A percentile compares a stretch with the other conserved stretches of the same genome.
phyloP scores from a whole-genome alignment of 2,113 vertebrate genomes.

The Cyprinus carpio region DNA sequence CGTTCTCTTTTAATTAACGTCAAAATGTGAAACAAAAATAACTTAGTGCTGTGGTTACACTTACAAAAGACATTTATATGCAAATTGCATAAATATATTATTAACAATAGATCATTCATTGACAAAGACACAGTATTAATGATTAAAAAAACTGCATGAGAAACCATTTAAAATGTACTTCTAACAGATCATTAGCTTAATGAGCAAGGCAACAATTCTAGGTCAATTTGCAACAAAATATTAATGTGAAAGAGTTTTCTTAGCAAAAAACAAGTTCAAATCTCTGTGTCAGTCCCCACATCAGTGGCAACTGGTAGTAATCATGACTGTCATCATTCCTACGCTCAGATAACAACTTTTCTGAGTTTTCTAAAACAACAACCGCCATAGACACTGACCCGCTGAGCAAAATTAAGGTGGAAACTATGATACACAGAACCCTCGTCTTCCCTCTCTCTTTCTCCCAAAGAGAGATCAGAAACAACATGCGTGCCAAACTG shows the following conservation, averaged over 20 bases:
- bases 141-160: neutral
- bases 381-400: neutral
- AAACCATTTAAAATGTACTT: neutral
- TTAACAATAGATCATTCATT: neutral
- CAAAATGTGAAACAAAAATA: neutral
- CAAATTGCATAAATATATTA: neutral
- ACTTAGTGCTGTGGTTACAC: neutral
- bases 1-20: neutral
- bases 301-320: neutral
- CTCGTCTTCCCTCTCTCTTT: neutral
- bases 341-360: neutral
- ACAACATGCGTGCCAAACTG: neutral
- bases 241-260: neutral
- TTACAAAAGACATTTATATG: conserved; percentile 7
- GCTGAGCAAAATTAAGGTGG: neutral
- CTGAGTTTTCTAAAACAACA: neutral
- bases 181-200: neutral
- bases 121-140: neutral
- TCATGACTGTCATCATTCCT: neutral
- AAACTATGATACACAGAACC: neutral
- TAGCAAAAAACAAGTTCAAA: neutral
- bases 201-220: conserved; percentile 1
- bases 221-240: neutral
- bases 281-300: neutral
- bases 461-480: neutral